Evolutionary conservation across 2,113 vertebrate species (phyloP).

Genomic region (Ailuropoda melanoleuca): DNA sequence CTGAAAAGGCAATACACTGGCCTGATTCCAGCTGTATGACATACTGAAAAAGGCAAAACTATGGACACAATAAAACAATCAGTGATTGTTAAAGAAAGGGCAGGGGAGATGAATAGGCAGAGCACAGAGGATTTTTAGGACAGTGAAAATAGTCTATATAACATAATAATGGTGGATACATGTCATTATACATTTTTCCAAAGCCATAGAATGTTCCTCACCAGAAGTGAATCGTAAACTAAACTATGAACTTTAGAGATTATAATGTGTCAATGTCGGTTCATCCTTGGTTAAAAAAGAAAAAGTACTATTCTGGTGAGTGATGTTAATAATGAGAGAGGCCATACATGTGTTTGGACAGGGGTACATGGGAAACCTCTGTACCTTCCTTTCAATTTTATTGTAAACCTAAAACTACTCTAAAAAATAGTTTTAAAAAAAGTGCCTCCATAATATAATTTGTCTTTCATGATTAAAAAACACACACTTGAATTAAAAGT

Average conservation of each 20-base stretch:
- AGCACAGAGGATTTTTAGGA: background rate
- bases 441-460: background rate
- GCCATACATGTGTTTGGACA: background rate
- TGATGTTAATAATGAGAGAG: background rate
- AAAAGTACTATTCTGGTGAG: background rate
- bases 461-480: background rate
- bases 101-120: background rate
- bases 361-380: background rate
- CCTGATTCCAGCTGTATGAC: background rate
- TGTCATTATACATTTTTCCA: background rate
- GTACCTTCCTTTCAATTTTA: background rate
- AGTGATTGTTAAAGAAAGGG: background rate
- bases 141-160: background rate
- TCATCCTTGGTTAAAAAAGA: background rate
- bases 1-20: background rate
- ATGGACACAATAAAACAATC: background rate
- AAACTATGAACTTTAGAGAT: background rate
- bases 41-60: background rate
- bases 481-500: background rate
- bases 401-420: background rate
- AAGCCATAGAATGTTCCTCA: background rate
- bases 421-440: background rate
- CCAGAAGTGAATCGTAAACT: background rate
- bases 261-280: background rate
- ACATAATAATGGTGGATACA: background rate